phyloP scores from a whole-genome alignment of 2,888 invertebrate species.

The Eupithecia tripunctaria region DNA sequence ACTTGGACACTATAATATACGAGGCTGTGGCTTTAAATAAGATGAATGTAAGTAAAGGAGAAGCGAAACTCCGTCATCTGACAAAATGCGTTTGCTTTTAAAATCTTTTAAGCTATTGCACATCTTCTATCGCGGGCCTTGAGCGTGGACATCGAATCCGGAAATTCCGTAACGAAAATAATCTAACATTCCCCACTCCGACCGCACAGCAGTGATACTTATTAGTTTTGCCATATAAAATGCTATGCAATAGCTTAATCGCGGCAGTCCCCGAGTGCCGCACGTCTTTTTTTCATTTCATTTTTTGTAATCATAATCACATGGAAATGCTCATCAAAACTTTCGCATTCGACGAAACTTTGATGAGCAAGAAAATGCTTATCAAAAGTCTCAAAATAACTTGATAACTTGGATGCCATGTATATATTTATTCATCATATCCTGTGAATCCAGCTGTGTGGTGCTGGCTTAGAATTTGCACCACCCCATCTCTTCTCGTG shows the following conservation, averaged over 20 bases:
- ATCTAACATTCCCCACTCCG: no score
- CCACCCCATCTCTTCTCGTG: no score
- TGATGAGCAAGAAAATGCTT: background rate
- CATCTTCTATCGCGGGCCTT: no score
- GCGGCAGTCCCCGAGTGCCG: no score
- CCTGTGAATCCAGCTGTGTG: no score
- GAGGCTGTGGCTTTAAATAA: background rate
- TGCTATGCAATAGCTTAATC: no score
- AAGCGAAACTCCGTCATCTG: conserved; percentile 12
- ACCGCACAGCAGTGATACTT: no score
- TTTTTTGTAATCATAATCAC: background rate
- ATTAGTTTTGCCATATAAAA: no score
- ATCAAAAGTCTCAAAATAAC: background rate
- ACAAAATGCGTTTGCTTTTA: background rate
- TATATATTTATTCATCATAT: background rate
- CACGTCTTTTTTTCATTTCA: background rate
- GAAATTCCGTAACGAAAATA: no score
- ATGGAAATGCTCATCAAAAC: background rate
- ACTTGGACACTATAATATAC: conserved; percentile 28
- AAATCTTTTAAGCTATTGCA: no score
- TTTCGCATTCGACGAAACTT: background rate
- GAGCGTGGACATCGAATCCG: no score
- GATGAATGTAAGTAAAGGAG: background rate
- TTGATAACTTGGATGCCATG: background rate
- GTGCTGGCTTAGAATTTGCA: no score